These are phyloP conservation scores for Lithophane ornitopus DNA, from an alignment of 2,888 invertebrate genomes.

Conservation along the genomic window DNA sequence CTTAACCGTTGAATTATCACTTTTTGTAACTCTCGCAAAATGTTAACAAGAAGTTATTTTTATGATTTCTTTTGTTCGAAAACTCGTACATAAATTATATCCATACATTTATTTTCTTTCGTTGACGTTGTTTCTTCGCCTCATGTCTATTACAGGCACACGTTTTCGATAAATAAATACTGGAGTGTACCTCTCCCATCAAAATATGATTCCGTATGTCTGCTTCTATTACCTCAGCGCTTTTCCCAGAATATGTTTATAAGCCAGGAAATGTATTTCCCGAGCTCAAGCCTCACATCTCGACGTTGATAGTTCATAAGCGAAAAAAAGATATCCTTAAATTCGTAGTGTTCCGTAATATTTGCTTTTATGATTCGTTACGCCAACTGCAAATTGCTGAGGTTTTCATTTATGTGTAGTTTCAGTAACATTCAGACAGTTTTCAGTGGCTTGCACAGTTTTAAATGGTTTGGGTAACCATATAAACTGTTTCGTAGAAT, in stretches of 20 bases:
- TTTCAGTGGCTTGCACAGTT: conserved; percentile 24
- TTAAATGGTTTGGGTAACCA: conserved; percentile 22
- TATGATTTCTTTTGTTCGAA: too few species aligned
- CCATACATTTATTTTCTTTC: conserved; percentile 6
- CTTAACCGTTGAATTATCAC: too few species aligned
- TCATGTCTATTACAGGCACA: conserved; percentile 49
- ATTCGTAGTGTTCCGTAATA: conserved; percentile 47
- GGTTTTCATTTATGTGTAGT: conserved; percentile 31
- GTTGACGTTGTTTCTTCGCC: conserved; percentile 13
- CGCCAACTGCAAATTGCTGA: conserved; percentile 39
- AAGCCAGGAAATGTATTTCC: conserved; percentile 79
- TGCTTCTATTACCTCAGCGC: conserved; percentile 75
- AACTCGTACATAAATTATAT: background rate
- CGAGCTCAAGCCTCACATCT: conserved; percentile 71
- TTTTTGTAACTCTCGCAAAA: too few species aligned
- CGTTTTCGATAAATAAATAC: conserved; percentile 67
- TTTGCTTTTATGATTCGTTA: conserved; percentile 54
- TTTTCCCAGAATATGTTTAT: conserved; percentile 77
- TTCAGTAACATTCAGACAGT: conserved; percentile 20
- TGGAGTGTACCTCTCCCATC: conserved; percentile 65
- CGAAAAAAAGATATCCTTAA: conserved; percentile 63
- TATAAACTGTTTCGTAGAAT: conserved; percentile 22
- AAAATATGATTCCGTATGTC: conserved; percentile 75
- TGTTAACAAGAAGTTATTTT: too few species aligned
- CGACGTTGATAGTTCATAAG: conserved; percentile 73